phyloP scores from a whole-genome alignment of 2,797 vertebrate genomes.

The Lithobates pipiens region DNA sequence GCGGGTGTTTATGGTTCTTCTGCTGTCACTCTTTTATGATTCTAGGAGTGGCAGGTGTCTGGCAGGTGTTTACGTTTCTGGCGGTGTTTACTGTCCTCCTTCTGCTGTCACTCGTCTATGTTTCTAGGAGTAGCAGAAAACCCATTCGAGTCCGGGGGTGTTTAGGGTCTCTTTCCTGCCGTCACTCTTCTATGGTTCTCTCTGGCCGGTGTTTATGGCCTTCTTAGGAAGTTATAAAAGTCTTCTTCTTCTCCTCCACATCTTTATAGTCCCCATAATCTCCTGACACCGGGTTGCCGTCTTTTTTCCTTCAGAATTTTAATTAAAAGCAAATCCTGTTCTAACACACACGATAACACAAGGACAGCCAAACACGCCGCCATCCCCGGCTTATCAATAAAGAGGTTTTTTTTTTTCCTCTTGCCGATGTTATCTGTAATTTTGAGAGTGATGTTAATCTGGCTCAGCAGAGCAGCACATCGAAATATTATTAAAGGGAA shows the following conservation, averaged over 20 bases:
- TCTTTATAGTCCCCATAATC: slow-evolving; percentile 19
- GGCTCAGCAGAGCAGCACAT: slow-evolving; percentile 24
- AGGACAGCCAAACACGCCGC: slow-evolving; percentile 38
- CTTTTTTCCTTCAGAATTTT: slow-evolving; percentile 19
- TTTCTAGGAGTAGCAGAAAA: no score
- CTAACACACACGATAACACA: slow-evolving; percentile 43
- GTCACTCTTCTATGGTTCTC: no score
- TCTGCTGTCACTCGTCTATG: no score
- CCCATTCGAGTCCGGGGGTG: no score
- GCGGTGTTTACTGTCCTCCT: no score
- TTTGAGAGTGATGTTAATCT: slow-evolving; percentile 52
- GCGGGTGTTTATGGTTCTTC: no score
- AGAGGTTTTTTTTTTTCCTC: slow-evolving; percentile 7
- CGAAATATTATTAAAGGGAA: slow-evolving; percentile 35
- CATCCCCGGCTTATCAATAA: slow-evolving; percentile 37
- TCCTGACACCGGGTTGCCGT: slow-evolving; percentile 11
- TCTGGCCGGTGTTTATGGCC: no score
- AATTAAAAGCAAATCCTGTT: slow-evolving; percentile 50
- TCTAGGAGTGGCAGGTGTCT: no score
- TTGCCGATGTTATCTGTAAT: slow-evolving; percentile 50
- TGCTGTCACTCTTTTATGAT: no score
- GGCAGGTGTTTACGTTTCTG: no score
- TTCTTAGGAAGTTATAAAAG: not conserved
- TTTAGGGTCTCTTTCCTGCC: no score
- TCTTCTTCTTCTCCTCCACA: not conserved